phyloP scores from a whole-genome alignment of 2,113 vertebrate genomes.

The Coreoperca whiteheadi region DNA sequence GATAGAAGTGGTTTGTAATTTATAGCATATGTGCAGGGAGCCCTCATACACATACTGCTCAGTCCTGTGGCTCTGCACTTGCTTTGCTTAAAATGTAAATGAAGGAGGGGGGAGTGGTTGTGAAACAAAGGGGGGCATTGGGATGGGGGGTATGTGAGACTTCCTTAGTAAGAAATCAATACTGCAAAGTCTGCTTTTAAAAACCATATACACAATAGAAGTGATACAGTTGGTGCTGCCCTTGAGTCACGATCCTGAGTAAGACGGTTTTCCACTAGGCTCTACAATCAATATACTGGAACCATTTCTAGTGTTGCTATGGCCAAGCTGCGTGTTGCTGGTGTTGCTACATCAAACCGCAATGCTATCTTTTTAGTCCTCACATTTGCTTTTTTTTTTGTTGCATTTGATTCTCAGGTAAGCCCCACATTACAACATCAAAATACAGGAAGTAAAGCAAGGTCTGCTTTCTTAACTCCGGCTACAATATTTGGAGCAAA shows the following conservation, averaged over 20 bases:
- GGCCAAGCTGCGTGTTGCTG: background rate
- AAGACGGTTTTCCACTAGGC: background rate
- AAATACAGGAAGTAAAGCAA: background rate
- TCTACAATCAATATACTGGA: background rate
- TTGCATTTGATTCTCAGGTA: background rate
- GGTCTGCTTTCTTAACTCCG: background rate
- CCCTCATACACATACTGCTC: slow-evolving; percentile 1
- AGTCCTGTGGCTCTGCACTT: slow-evolving; percentile 28
- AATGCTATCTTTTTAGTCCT: too few species aligned
- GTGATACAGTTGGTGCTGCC: background rate
- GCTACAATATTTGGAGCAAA: background rate
- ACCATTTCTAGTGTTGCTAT: background rate
- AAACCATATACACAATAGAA: background rate
- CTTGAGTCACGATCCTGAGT: background rate
- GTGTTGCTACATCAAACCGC: background rate
- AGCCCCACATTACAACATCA: background rate
- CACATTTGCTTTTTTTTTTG: background rate
- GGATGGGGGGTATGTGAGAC: background rate
- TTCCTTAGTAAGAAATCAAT: background rate
- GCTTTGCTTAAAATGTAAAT: slow-evolving; percentile 30
- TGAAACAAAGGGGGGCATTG: background rate
- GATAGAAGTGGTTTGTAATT: slow-evolving; percentile 50
- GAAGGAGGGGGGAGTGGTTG: background rate
- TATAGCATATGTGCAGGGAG: slow-evolving; percentile 12
- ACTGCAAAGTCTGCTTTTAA: background rate